Conservation (phyloP, 2,888 invertebrate species). For the Balanococcus diminutus region DNA sequence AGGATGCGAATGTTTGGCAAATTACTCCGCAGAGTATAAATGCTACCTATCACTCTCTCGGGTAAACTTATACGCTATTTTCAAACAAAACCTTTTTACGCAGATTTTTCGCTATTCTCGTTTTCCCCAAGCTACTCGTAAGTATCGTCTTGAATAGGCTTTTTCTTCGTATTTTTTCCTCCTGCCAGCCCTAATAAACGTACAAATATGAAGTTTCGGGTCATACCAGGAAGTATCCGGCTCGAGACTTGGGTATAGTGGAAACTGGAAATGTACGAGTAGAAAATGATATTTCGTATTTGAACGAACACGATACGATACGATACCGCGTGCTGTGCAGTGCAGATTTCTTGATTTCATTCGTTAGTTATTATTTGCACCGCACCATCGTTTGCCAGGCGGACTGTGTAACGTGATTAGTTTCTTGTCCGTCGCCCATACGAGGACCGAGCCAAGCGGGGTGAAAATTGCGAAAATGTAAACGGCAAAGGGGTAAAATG, state of each 20-base stretch:
- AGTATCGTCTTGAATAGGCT: background rate
- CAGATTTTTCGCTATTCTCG: background rate
- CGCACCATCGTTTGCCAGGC: constrained; percentile 14
- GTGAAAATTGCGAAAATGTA: constrained; percentile 11
- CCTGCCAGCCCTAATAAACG: background rate
- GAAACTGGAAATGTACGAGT: background rate
- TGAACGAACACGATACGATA: background rate
- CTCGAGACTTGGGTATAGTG: background rate
- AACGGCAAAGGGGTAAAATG: constrained; percentile 42
- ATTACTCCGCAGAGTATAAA: constrained; percentile 32
- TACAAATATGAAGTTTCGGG: background rate
- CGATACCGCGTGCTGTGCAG: background rate
- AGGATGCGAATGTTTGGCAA: constrained; percentile 19
- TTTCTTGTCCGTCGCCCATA: constrained; percentile 34
- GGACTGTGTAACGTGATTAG: constrained; percentile 50
- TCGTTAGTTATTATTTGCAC: constrained; percentile 45
- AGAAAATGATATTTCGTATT: constrained; percentile 10
- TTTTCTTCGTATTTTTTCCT: background rate
- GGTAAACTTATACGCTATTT: constrained; percentile 40
- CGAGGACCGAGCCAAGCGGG: background rate
- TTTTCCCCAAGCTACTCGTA: background rate
- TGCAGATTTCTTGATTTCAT: constrained; percentile 6
- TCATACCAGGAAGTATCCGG: background rate
- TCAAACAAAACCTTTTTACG: constrained; percentile 27
- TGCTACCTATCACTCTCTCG: background rate